Conservation (phyloP, 2,888 invertebrate genomes). For the Dynastes maya region DNA sequence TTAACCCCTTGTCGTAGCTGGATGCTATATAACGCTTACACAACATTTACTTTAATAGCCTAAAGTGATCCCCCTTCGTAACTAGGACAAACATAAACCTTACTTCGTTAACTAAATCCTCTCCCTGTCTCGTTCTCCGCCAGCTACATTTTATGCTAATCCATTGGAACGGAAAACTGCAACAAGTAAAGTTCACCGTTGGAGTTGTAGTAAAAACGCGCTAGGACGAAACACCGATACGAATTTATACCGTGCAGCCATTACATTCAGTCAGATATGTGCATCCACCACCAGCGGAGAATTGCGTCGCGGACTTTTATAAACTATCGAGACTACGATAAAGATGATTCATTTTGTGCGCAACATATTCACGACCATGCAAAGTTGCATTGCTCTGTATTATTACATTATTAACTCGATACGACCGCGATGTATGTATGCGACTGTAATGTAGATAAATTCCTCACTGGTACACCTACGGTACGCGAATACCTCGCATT, state of each 20-base stretch:
- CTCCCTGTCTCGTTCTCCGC: neutral
- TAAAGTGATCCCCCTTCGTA: slow-evolving; percentile 3
- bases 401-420: slow-evolving; percentile 20
- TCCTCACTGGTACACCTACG: neutral
- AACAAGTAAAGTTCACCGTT: slow-evolving; percentile 2
- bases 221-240: neutral
- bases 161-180: slow-evolving; percentile 19
- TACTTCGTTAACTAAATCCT: slow-evolving; percentile 16
- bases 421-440: neutral
- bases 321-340: neutral
- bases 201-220: too few relatives aligned
- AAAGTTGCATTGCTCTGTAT: neutral
- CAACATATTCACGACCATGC: slow-evolving; percentile 1
- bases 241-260: slow-evolving; percentile 11
- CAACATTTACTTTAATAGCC: slow-evolving; percentile 8
- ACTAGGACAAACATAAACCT: slow-evolving; percentile 6
- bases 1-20: neutral
- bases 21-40: neutral
- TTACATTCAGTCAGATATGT: neutral
- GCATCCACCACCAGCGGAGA: neutral
- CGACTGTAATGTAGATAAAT: neutral
- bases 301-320: slow-evolving; percentile 11
- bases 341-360: neutral
- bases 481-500: neutral
- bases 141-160: slow-evolving; percentile 15